Evolutionary conservation across 2,113 vertebrate species (phyloP).

Genomic region (Raja brachyura): DNA sequence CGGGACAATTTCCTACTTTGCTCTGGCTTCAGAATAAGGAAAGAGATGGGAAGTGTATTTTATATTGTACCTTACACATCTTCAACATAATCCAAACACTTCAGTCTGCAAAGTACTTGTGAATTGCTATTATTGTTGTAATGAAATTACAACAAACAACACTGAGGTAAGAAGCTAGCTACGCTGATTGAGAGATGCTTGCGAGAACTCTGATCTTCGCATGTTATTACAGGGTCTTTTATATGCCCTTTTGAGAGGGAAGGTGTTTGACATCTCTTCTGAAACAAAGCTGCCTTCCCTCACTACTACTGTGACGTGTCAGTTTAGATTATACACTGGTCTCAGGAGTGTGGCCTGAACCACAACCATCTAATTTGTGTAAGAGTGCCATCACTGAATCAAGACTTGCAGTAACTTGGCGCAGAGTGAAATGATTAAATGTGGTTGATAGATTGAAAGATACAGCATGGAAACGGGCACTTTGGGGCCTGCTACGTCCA

Average conservation of each 20-base stretch:
- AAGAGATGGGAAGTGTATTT: not conserved
- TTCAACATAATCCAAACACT: not conserved
- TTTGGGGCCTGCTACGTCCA: too few relatives aligned
- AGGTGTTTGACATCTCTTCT: too few relatives aligned
- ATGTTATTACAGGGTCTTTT: not conserved
- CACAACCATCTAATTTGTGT: too few relatives aligned
- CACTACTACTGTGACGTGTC: too few relatives aligned
- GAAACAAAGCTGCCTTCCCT: too few relatives aligned
- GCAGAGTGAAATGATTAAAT: too few relatives aligned
- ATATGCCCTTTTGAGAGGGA: not conserved
- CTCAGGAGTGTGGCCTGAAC: too few relatives aligned
- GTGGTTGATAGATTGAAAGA: too few relatives aligned
- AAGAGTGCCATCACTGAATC: too few relatives aligned
- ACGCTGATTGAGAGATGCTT: not conserved
- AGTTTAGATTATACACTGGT: too few relatives aligned
- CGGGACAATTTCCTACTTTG: not conserved
- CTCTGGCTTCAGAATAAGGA: not conserved
- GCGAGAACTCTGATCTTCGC: not conserved
- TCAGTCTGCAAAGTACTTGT: not conserved
- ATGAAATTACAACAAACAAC: not conserved
- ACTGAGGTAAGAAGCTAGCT: not conserved
- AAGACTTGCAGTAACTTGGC: too few relatives aligned
- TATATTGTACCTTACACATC: not conserved
- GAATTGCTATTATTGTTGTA: not conserved
- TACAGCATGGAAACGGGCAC: too few relatives aligned